Conservation (phyloP, 1,140 invertebrate genomes). For the Popillia japonica region DNA sequence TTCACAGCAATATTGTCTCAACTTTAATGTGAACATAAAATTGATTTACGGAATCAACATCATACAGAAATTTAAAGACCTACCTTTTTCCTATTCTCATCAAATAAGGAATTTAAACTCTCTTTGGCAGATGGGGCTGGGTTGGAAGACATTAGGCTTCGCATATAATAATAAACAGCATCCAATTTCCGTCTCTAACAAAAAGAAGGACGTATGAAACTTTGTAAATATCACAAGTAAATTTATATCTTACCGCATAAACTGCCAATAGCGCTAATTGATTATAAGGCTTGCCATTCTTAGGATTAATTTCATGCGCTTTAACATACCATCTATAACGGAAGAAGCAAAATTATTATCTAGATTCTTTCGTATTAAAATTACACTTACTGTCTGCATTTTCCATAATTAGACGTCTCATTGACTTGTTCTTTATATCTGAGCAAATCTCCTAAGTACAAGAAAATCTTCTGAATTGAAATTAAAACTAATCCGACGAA, state of each 20-base stretch:
- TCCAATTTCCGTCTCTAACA: constrained; percentile 88
- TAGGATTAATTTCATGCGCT: constrained; percentile 92
- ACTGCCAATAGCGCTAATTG: constrained; percentile 92
- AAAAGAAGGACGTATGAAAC: constrained; percentile 47
- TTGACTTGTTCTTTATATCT: constrained; percentile 88
- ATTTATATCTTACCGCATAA: constrained; percentile 76
- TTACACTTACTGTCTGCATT: constrained; percentile 77
- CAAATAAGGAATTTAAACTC: constrained; percentile 86
- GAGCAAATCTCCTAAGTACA: constrained; percentile 90
- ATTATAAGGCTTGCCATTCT: constrained; percentile 94
- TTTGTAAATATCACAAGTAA: constrained; percentile 21
- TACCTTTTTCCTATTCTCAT: constrained; percentile 94
- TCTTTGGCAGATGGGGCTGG: constrained; percentile 90
- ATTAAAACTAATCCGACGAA: constrained; percentile 79
- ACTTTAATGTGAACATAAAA: too few species aligned
- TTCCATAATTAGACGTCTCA: constrained; percentile 84
- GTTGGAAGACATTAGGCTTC: constrained; percentile 93
- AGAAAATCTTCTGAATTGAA: constrained; percentile 85
- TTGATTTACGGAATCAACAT: too few species aligned
- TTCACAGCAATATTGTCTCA: too few species aligned
- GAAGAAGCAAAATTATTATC: constrained; percentile 11
- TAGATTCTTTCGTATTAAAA: constrained; percentile 19
- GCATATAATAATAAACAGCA: constrained; percentile 97
- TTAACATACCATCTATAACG: constrained; percentile 84
- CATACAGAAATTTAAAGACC: constrained; percentile 41